Evolutionary conservation across 2,797 vertebrate species (phyloP).

Genomic region (Eulemur coronatus): DNA sequence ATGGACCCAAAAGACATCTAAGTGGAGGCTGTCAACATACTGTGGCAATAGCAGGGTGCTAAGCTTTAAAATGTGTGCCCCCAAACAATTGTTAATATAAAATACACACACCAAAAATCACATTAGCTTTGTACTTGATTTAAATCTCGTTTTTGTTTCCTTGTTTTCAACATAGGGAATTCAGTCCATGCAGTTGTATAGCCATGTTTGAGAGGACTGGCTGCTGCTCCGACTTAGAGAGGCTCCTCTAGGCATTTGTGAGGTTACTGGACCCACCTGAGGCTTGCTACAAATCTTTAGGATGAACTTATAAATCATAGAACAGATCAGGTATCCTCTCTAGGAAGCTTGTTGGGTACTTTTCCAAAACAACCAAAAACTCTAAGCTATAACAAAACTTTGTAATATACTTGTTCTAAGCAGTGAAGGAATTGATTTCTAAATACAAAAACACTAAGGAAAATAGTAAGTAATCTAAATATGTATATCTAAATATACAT

Average conservation of each 20-base stretch:
- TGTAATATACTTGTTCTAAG: neutral
- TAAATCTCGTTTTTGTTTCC: neutral
- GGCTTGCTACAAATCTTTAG: neutral
- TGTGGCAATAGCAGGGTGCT: neutral
- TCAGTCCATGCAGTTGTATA: neutral
- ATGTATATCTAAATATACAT: neutral
- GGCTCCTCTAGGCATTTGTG: neutral
- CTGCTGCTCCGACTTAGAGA: neutral
- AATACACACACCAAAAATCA: neutral
- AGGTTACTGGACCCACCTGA: neutral
- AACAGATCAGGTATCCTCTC: neutral
- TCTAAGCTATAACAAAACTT: neutral
- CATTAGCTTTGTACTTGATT: neutral
- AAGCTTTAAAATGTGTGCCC: neutral
- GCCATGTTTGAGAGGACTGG: neutral
- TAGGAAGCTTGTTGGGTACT: neutral
- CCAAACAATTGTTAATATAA: neutral
- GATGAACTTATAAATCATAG: neutral
- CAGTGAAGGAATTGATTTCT: neutral
- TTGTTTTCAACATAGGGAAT: neutral
- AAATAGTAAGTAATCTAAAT: neutral
- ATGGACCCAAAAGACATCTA: neutral
- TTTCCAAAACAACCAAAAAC: neutral
- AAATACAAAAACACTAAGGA: neutral
- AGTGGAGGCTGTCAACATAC: neutral